Evolutionary conservation across 2,797 vertebrate genomes (phyloP).

Genomic region (Sebastes kiyomatsui): DNA sequence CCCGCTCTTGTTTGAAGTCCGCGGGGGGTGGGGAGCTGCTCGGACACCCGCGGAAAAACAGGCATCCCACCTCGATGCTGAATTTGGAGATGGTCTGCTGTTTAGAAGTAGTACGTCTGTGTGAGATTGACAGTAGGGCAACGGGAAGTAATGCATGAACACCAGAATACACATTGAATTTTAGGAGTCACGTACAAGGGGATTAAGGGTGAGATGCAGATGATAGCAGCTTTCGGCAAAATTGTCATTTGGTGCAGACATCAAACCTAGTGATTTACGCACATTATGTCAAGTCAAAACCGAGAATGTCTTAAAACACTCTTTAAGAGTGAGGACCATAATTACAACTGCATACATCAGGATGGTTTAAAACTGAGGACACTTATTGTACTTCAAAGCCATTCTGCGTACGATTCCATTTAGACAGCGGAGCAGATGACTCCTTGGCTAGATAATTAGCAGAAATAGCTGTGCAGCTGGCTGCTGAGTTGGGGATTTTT

Average conservation of each 20-base stretch:
- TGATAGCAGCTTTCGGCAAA: neutral
- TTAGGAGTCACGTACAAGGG: neutral
- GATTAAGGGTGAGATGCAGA: neutral
- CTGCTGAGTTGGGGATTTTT: constrained; percentile 58
- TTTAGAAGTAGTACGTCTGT: constrained; percentile 62
- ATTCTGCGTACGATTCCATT: constrained; percentile 30
- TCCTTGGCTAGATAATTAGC: constrained; percentile 33
- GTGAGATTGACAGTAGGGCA: constrained; percentile 57
- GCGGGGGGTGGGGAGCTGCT: constrained; percentile 35
- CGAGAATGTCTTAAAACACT: neutral
- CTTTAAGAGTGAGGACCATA: neutral
- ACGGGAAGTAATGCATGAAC: constrained; percentile 29
- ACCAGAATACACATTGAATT: constrained; percentile 22
- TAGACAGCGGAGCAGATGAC: constrained; percentile 35
- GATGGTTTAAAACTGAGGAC: neutral
- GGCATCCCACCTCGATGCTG: constrained; percentile 73
- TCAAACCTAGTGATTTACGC: neutral
- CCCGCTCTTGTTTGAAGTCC: constrained; percentile 49
- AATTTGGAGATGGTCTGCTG: constrained; percentile 76
- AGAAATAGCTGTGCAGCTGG: constrained; percentile 24
- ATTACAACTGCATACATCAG: neutral
- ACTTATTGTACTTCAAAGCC: constrained; percentile 7
- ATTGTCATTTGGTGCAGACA: neutral
- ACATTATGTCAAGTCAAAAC: neutral
- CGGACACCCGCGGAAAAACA: constrained; percentile 37